These are phyloP conservation scores for Diuraphis noxia DNA, from an alignment of 1,140 invertebrate species.

Conservation along the genomic window DNA sequence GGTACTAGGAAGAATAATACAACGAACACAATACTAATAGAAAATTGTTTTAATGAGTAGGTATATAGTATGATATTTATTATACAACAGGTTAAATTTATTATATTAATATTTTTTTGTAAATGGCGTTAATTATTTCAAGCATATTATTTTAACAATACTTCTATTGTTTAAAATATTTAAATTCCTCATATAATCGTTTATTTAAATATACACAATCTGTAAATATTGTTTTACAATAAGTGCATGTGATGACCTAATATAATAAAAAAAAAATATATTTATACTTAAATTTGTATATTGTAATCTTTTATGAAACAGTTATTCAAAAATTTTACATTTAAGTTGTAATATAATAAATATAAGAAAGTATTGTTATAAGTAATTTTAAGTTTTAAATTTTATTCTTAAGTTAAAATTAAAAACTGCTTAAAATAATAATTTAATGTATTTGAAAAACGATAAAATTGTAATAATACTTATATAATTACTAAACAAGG, in stretches of 20 bases:
- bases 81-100: background rate
- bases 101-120: background rate
- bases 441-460: background rate
- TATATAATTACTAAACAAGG: background rate
- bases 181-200: background rate
- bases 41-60: background rate
- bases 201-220: too few species aligned
- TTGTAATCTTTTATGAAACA: background rate
- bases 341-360: background rate
- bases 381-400: background rate
- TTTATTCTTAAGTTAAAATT: background rate
- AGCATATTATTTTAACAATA: background rate
- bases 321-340: background rate
- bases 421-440: background rate
- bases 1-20: background rate
- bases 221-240: too few species aligned
- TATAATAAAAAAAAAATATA: too few species aligned
- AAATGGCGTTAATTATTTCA: background rate
- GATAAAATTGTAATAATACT: background rate
- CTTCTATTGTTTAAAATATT: background rate
- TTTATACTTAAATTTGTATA: background rate
- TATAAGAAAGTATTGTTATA: background rate
- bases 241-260: too few species aligned
- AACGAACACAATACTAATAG: background rate
- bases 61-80: background rate